Base-by-base conservation (phyloP, 2,888 invertebrate species). In the Elegia similella region DNA sequence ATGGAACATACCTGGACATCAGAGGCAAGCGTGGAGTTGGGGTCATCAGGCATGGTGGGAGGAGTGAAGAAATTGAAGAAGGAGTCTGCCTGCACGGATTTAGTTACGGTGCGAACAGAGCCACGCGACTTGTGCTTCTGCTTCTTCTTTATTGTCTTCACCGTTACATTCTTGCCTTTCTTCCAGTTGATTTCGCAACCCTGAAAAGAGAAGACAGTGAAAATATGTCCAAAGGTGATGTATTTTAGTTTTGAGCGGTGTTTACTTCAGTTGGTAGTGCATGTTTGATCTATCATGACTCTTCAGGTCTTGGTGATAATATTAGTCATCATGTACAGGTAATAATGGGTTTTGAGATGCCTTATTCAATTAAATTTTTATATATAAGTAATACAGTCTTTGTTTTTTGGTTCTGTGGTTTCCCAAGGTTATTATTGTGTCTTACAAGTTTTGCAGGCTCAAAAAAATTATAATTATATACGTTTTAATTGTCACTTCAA, bases 21-120 rank as follows among this genome's bases (percentile, higher is more conserved):
- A 57, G 98, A 98, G 79, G 98, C 98, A 63, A 97, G 92, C 63
- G 97, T 97, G 44, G 94, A 94, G 73, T 96, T 87, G 38, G 94
- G 93, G 82, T 96, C 97, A 62, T 97, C 97, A 42, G 97, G 96
- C 86, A 97, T 95, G 64, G 84, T 91, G 42, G 99, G 99, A 50
- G 99, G 99, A 68, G 94, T 95, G 92, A 99, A 99, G 94, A 99
- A 99, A 91, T 99, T 99, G 93, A 99, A 99, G 93, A 99, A 99
- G 0, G 99, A 99, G 86, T 99, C 99, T 58, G 97, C 98, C 78
- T 97, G 97, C 67, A 99, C 97, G 56, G 96, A 96, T 92, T 98
- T 99, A 54, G 97, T 97, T 66, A 99, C 95, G n/a, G 97, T 98
- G 75, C 98, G 95, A 60, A 97, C 96, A 0, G 97, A 95, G 53